Base-by-base conservation (phyloP, 2,797 vertebrate genomes). In the Rhincodon typus region DNA sequence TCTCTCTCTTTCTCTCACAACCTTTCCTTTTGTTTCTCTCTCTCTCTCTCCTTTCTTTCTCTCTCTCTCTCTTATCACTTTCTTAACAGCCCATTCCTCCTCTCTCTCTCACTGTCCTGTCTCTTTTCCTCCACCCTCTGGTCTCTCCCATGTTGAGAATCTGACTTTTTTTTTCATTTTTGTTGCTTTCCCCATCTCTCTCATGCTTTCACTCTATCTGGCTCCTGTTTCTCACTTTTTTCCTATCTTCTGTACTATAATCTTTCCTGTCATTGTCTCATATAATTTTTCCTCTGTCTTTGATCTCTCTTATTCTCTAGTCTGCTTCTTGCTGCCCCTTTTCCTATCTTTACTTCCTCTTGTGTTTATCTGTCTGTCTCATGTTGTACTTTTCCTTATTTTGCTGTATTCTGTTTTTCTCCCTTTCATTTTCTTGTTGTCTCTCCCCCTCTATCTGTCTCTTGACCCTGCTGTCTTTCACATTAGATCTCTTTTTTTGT, bases 401-500 rank as follows among this genome's bases (percentile, higher is more conserved):
- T 90, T 38, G 30, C 30, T n/a, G 25, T 38, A 30, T 74, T 12
- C 46, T 66, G 42, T 90, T 23, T 74, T 62, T 86, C 50, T 94
- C 82, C 21, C 74, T 27, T 88, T 69, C 50, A 66, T 67, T 38
- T 19, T 25, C 23, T 96, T 25, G 15, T 34, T 34, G 27, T 50
- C 69, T 90, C n/a, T 23, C 69, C 82, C 38, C 95, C 23, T 94
- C 27, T 23, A 97, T 96, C 96, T 97, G 97, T 98, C 97, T 98
- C 97, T 30, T 57, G 27, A 98, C 97, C 98, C 96, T 95, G 53
- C 46, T 72, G 96, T 95, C 96, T 84, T 91, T 96, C 42, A 77
- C 15, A 57, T 12, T 57, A 57, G 6, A 57, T 96, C 96, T 96
- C 46, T 95, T 79, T 96, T 95, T 95, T 62, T 79, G 7, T 27